These are phyloP conservation scores for Gymnocephalus cernua DNA, from an alignment of 2,113 vertebrate species.

Conservation along the genomic window DNA sequence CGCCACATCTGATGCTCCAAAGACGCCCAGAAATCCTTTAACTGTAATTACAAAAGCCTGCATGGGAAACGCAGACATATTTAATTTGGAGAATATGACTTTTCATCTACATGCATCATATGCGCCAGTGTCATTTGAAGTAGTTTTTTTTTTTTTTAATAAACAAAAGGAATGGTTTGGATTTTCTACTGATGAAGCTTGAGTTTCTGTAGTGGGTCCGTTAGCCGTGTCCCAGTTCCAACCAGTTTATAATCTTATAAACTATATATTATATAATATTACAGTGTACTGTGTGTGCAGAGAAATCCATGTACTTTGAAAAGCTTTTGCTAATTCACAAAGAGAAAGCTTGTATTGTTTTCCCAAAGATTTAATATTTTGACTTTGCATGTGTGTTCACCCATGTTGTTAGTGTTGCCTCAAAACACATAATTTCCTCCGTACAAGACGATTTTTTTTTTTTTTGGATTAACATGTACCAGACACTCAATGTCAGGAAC, in stretches of 20 bases:
- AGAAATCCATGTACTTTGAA: no score
- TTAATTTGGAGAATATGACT: background rate
- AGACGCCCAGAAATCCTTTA: background rate
- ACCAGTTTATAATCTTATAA: background rate
- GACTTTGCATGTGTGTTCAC: background rate
- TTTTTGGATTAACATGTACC: background rate
- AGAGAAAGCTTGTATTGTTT: background rate
- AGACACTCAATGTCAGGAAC: background rate
- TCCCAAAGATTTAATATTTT: background rate
- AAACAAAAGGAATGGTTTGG: background rate
- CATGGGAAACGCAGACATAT: background rate
- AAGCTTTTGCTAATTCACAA: background rate
- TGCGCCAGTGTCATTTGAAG: background rate
- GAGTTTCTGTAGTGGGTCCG: background rate
- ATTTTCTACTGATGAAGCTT: background rate
- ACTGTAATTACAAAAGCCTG: conserved; percentile 4
- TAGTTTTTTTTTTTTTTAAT: background rate
- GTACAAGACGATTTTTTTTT: no score
- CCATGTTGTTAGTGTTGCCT: background rate
- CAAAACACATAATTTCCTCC: background rate
- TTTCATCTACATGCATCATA: background rate
- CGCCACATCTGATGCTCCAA: conserved; percentile 11
- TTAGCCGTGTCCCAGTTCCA: background rate
- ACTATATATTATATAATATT: background rate
- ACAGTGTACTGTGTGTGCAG: background rate